These are phyloP conservation scores for Sussaba pulchella DNA, from an alignment of 2,888 invertebrate genomes.

Conservation along the genomic window DNA sequence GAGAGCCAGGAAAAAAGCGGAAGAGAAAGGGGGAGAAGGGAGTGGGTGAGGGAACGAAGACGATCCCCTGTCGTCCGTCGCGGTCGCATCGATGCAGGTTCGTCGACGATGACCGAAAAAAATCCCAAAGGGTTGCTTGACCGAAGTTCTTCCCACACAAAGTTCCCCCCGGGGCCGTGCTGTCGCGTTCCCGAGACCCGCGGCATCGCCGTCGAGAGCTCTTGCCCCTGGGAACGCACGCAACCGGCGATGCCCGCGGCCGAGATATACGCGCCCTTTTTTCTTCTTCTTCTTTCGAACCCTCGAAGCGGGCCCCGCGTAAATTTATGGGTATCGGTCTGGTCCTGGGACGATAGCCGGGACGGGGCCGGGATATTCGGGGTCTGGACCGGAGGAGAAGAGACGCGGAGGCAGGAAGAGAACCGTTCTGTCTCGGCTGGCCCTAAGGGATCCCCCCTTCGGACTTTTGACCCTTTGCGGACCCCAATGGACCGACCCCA, in stretches of 20 bases:
- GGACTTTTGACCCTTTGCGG: slow-evolving; percentile 60
- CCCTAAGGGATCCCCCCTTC: slow-evolving; percentile 61
- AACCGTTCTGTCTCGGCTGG: slow-evolving; percentile 61
- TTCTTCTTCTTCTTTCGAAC: too few relatives aligned
- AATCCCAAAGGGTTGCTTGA: slow-evolving; percentile 61
- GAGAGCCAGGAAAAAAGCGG: background rate
- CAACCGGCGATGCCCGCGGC: slow-evolving; percentile 17
- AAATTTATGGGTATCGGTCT: slow-evolving; percentile 63
- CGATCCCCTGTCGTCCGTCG: slow-evolving; percentile 18
- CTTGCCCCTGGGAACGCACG: slow-evolving; percentile 61
- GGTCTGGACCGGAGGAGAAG: slow-evolving; percentile 49
- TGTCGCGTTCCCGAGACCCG: slow-evolving; percentile 43
- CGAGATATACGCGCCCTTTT: too few relatives aligned
- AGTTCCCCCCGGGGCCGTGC: slow-evolving; percentile 36
- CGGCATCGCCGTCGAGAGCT: slow-evolving; percentile 24
- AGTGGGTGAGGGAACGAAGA: slow-evolving; percentile 42
- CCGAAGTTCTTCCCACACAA: slow-evolving; percentile 66
- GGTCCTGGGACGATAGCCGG: slow-evolving; percentile 13
- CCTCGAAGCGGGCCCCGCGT: slow-evolving; percentile 53
- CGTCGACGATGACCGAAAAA: background rate
- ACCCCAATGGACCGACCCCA: slow-evolving; percentile 56
- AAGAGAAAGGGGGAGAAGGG: slow-evolving; percentile 8
- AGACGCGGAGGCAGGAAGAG: slow-evolving; percentile 62
- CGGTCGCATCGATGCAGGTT: slow-evolving; percentile 19
- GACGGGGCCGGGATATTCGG: slow-evolving; percentile 1